Conservation (phyloP, 2,797 vertebrate genomes). For the Coranthus polyacanthus region DNA sequence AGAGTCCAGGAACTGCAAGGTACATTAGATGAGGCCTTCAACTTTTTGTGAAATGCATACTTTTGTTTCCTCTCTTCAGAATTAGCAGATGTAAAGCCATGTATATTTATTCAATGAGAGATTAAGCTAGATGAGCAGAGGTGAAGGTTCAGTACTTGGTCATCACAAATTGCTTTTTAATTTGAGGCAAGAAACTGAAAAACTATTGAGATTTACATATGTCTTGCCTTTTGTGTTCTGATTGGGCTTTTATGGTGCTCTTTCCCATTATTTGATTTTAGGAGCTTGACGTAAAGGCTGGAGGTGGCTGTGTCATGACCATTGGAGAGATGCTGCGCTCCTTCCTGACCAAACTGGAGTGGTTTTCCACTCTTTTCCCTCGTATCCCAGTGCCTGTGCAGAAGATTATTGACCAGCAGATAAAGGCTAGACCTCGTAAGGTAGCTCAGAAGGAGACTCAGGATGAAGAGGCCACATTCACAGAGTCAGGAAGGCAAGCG, state of each 20-base stretch:
- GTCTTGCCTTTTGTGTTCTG: slow-evolving; percentile 3
- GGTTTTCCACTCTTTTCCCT: slow-evolving; percentile 99
- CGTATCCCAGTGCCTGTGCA: slow-evolving; percentile 99
- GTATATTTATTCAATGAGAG: slow-evolving; percentile 68
- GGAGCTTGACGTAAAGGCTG: slow-evolving; percentile 99
- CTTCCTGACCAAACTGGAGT: slow-evolving; percentile 98
- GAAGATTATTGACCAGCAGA: slow-evolving; percentile 96
- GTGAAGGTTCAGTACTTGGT: slow-evolving; percentile 88
- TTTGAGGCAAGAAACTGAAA: slow-evolving; percentile 53
- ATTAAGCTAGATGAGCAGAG: slow-evolving; percentile 89
- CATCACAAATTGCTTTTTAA: slow-evolving; percentile 81
- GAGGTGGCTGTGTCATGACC: slow-evolving; percentile 97
- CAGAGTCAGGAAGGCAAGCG: slow-evolving; percentile 85
- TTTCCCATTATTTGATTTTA: slow-evolving; percentile 76
- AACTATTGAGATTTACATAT: not conserved
- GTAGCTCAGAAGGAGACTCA: slow-evolving; percentile 88
- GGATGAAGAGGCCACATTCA: slow-evolving; percentile 86
- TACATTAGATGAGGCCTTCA: slow-evolving; percentile 60
- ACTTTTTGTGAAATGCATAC: slow-evolving; percentile 24
- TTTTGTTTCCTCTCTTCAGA: slow-evolving; percentile 47
- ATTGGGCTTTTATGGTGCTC: slow-evolving; percentile 23
- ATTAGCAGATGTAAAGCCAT: slow-evolving; percentile 37
- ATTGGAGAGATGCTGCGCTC: slow-evolving; percentile 98
- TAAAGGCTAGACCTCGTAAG: slow-evolving; percentile 96
- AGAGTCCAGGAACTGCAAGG: slow-evolving; percentile 56